Conservation (phyloP, 2,113 vertebrate species). For the Amblyornis subalaris region DNA sequence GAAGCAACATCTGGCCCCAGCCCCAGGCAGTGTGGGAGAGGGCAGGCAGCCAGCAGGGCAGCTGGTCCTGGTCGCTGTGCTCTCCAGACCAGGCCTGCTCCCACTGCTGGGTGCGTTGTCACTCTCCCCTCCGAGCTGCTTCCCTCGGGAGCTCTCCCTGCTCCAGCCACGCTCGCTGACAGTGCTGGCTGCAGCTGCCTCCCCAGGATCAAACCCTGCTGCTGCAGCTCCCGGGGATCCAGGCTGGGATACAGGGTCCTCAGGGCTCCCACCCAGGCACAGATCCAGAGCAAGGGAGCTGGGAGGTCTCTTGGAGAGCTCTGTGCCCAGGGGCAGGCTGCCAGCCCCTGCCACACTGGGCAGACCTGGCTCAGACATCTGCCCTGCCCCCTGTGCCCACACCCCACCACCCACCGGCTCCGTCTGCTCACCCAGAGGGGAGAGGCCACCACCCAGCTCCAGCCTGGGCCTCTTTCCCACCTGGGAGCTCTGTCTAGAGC, state of each 20-base stretch:
- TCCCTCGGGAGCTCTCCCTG: not conserved
- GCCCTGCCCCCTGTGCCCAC: not conserved
- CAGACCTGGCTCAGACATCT: not conserved
- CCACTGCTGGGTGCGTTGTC: not conserved
- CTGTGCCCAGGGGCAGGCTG: not conserved
- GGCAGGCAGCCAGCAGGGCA: not conserved
- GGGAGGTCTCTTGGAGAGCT: not conserved
- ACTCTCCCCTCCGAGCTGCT: not conserved
- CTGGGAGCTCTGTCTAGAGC: not conserved
- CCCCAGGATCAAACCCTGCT: not conserved
- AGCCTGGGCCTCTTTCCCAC: conserved; percentile 18
- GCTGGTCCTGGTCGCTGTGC: not conserved
- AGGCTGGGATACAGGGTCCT: fast-evolving
- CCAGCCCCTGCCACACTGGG: not conserved
- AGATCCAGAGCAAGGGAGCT: not conserved
- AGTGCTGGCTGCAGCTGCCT: not conserved
- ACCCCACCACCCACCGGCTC: fast-evolving
- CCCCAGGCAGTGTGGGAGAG: not conserved
- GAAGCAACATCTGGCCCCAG: not conserved
- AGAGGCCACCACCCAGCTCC: not conserved
- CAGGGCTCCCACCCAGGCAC: not conserved
- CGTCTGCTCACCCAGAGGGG: fast-evolving
- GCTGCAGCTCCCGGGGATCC: not conserved
- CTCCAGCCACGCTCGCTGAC: fast-evolving
- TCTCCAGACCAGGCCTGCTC: not conserved